These are phyloP conservation scores for Zaprionus ghesquierei DNA, from an alignment of 1,140 invertebrate genomes.

Conservation along the genomic window DNA sequence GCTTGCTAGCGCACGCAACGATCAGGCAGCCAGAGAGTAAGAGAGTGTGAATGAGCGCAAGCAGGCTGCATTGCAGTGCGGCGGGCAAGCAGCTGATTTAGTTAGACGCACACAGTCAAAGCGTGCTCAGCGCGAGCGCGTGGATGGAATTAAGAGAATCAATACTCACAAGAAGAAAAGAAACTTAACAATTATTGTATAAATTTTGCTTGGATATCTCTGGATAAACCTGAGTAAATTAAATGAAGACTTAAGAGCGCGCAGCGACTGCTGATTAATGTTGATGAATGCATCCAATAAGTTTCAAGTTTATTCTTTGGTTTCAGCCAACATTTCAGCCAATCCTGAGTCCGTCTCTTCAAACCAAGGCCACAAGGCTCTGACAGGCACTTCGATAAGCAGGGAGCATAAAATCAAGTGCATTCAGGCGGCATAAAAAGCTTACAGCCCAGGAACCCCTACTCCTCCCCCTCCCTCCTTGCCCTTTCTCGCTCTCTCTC, in stretches of 20 bases:
- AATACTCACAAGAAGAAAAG: too few relatives aligned
- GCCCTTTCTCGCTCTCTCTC: neutral
- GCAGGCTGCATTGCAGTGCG: neutral
- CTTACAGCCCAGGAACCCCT: neutral
- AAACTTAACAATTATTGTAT: too few relatives aligned
- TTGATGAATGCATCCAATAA: conserved; percentile 16
- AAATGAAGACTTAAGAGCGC: conserved; percentile 2
- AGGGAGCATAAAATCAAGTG: neutral
- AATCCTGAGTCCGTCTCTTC: too few relatives aligned
- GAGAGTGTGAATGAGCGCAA: neutral
- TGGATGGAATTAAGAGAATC: neutral
- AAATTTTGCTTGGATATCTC: too few relatives aligned
- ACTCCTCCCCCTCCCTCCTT: neutral
- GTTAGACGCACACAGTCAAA: neutral
- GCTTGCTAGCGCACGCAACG: neutral
- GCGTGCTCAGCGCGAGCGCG: neutral
- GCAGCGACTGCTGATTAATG: conserved; percentile 8
- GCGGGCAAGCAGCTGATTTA: neutral
- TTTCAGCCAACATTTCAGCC: neutral
- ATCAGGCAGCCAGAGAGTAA: neutral
- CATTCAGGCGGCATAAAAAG: neutral
- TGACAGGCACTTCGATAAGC: neutral
- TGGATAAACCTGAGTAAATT: too few relatives aligned
- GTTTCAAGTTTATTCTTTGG: conserved; percentile 7
- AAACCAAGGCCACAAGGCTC: too few relatives aligned